Base-by-base conservation (phyloP, 2,888 invertebrate species). In the Mythimna pallens region DNA sequence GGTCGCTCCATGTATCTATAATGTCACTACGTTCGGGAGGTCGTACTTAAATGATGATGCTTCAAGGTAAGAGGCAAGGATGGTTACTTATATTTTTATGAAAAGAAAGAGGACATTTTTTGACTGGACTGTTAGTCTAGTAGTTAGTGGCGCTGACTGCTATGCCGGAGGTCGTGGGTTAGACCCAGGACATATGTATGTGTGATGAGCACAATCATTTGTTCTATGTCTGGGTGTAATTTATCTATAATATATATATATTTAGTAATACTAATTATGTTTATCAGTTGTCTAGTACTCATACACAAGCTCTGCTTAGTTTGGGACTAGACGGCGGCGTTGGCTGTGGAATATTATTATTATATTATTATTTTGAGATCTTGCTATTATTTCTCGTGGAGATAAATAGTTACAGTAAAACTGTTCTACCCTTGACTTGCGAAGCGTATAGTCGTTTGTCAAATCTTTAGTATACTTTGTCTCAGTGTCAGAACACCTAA, bases 1-100 rank as follows among this genome's bases (percentile, higher is more conserved):
- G 92, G 92, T 93, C 92, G 90, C 76, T 78, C 76, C 70, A 83
- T 80, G 80, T 83, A 83, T 88, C 87, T 83, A 81, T 88, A 89
- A 90, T 86, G 88, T 86, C 86, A 85, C 84, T 84, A 81, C 81
- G 82, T 83, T 67, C 81, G 66, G 75, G 76, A 82, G 78, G 84
- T 83, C 75, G 80, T 83, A 85, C 81, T 84, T 83, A 84, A 84
- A 84, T 82, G 81, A 84, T 83, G 76, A 82, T 74, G 65, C 61
- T 62, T 65, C 22, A 78, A 79, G 66, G 54, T 59, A 50, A 47
- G 71, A 55, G 55, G 30, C 47, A 66, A 25, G 3, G 34, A 40
- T 40, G 17, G 25, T 55, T 57, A 43, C 47, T 43, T 57, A 36
- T 25, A 57, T 50, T 59, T 47, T 78, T 54, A 50, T 30, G 0